Conservation (phyloP, 2,113 vertebrate genomes). For the Vidua chalybeata region DNA sequence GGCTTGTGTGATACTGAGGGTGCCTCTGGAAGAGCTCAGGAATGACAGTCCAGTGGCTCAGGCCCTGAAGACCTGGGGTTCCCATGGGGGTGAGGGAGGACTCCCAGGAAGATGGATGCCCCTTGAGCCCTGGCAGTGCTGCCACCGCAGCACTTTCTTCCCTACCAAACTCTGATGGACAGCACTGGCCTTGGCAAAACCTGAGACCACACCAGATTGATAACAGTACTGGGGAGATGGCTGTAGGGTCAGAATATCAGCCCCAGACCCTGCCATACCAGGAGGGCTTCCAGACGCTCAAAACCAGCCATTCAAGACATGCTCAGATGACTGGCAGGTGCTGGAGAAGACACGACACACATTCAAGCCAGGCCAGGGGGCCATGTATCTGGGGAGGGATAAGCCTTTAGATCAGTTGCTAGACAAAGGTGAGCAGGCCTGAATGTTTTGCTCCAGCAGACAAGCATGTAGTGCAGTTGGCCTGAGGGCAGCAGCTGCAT, state of each 20-base stretch:
- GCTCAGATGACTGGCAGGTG: neutral
- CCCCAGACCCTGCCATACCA: neutral
- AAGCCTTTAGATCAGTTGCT: slow-evolving; percentile 29
- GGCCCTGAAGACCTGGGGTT: neutral
- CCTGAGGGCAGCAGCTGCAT: slow-evolving; percentile 36
- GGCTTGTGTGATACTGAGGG: neutral
- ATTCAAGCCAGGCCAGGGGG: neutral
- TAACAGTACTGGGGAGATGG: neutral
- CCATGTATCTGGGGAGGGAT: neutral
- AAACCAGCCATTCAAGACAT: neutral
- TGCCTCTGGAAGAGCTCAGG: neutral
- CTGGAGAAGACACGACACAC: neutral
- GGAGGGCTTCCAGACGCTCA: slow-evolving; percentile 7
- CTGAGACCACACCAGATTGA: neutral
- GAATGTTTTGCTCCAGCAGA: neutral
- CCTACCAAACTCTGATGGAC: neutral
- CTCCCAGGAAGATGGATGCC: neutral
- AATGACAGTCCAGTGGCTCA: neutral
- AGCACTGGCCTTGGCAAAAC: neutral
- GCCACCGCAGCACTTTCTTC: neutral
- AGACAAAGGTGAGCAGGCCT: slow-evolving; percentile 29
- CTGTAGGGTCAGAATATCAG: neutral
- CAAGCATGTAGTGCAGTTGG: slow-evolving; percentile 32
- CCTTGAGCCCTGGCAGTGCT: neutral
- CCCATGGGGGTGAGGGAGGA: neutral